Percentiles rank a stretch among this genome's conserved stretches.
phyloP scores from a whole-genome alignment of 2,888 invertebrate genomes.

The Uloborus plumipes region DNA sequence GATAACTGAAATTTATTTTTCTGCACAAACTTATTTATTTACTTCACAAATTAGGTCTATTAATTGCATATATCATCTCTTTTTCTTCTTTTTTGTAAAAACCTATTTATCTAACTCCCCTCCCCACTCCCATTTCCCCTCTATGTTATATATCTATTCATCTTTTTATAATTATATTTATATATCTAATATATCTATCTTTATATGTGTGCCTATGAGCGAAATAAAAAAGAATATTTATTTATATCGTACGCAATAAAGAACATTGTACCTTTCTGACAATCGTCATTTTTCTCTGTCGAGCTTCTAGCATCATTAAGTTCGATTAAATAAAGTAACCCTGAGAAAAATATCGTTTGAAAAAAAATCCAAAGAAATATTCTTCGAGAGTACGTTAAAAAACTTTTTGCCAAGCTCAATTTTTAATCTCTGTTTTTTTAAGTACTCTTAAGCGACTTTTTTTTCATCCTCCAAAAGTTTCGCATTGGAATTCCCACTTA shows the following conservation, averaged over 20 bases:
- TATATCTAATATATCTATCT: too few species aligned
- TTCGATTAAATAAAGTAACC: not conserved
- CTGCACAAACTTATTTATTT: too few species aligned
- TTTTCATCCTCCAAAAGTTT: not conserved
- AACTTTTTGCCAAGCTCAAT: not conserved
- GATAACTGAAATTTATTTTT: too few species aligned
- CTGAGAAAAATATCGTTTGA: not conserved
- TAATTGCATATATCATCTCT: too few species aligned
- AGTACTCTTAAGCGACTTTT: not conserved
- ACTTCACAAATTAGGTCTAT: too few species aligned
- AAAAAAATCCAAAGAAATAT: constrained; percentile 18
- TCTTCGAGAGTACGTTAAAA: not conserved
- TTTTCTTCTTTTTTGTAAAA: too few species aligned
- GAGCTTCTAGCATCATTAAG: constrained; percentile 44
- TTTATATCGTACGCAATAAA: not conserved
- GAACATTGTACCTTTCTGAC: constrained; percentile 49
- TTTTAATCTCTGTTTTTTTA: constrained; percentile 34
- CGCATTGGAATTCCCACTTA: not conserved
- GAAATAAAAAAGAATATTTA: too few species aligned
- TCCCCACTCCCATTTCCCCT: too few species aligned
- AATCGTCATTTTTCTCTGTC: constrained; percentile 26
- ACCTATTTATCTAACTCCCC: too few species aligned
- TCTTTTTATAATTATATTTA: too few species aligned
- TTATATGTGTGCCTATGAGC: too few species aligned
- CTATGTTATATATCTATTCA: too few species aligned